Base-by-base conservation (phyloP, 2,888 invertebrate species). In the Parasteatoda lunata region DNA sequence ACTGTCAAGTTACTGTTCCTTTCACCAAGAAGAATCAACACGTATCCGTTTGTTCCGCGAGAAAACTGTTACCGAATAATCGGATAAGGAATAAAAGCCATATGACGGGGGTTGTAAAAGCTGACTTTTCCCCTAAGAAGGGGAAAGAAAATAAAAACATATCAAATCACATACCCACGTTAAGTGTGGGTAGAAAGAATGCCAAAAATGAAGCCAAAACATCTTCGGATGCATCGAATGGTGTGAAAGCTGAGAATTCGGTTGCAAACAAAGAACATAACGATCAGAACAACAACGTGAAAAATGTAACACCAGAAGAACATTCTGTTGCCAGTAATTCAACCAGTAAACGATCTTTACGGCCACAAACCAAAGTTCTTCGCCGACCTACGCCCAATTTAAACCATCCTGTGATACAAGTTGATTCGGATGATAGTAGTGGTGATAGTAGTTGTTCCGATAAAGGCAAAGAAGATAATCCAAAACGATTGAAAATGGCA, bases 281-380 rank as follows among this genome's bases (percentile, higher is more conserved):
- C 2, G 15, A 64, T 59, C 8, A 9, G 13, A 8, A n/a, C 64
- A 68, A 6, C 30, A 59, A 59, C 9, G 15, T 47, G 48, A 13
- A 52, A 6, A n/a, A 59, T 2, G n/a, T 13, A n/a, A 47, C 8
- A 13, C 15, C 8, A 8, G 49, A 64, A 47, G 77, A 70, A 45
- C 69, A 73, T 30, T 8, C 48, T 3, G 47, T 52, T 48, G 30
- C 30, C 30, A 30, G 30, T 30, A 30, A 30, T 30, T 88, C 88
- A 9, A 88, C 88, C n/a, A 88, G 84, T 49, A 68, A 81, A 5
- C 76, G 84, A 13, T 81, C 84, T 8, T 73, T 86, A 3, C 86
- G 89, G 13, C 89, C 89, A 2, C 85, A 89, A 68, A 89, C 89
- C 1, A 89, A 89, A 73, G 83, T 79, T n/a, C 84, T 89, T 30